Base-by-base conservation (phyloP, 2,888 invertebrate genomes). In the Agrilus biguttatus region DNA sequence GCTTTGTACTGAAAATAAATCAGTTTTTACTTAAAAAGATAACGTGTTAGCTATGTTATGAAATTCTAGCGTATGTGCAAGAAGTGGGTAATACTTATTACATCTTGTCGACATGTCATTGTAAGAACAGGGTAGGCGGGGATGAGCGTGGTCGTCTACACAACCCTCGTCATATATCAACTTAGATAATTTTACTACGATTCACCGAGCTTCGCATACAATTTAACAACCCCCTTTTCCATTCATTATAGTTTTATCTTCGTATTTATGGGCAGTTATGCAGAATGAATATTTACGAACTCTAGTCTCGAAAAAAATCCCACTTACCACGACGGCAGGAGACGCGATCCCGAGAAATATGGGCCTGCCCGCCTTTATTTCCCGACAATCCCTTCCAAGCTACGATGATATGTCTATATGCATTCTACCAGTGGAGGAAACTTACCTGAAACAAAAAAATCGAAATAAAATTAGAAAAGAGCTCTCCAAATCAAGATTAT, bases 161-260 rank as follows among this genome's bases (percentile, higher is more conserved):
- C 51, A 51, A 49, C 52, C 47, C 53, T 51, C 56, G 28, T 4
- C 28, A 57, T 59, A 56, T 58, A 56, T 57, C 54, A 55, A 53
- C 53, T 55, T 42, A 45, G 47, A 47, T 55, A 57, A 57, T 57
- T 57, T 57, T 52, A 51, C 56, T 54, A 57, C 53, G 51, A 51
- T 53, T 41, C 43, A 39, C 47, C 50, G 43, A 43, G 49, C 43
- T 49, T 46, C 45, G 56, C 55, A 55, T 56, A 56, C 58, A 55
- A 59, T 55, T 56, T 60, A 57, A 59, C 58, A 56, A 56, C 56
- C 58, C 56, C 21, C 56, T 57, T 58, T 57, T 56, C 55, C 58
- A 58, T 59, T 59, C 57, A 57, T 58, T 59, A 57, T 55, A 56
- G 57, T 55, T 57, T 59, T 59, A 58, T 57, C 58, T 55, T 49